Conservation (phyloP, 2,888 invertebrate species). For the Cabera pusaria region DNA sequence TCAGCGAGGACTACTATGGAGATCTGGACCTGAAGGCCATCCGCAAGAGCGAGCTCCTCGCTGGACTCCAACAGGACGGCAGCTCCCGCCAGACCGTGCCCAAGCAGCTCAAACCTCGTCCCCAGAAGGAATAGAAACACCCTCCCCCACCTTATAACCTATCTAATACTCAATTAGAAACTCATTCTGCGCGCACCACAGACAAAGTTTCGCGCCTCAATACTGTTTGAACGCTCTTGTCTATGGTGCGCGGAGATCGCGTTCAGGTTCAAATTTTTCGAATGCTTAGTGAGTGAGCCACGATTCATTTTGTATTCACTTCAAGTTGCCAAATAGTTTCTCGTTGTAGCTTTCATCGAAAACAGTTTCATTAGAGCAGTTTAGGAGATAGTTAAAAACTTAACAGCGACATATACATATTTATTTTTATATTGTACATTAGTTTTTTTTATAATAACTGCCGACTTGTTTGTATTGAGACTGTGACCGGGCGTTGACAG, state of each 20-base stretch:
- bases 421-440: slow-evolving; percentile 66
- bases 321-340: slow-evolving; percentile 79
- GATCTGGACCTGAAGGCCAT: slow-evolving; percentile 97
- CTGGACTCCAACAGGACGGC: slow-evolving; percentile 88
- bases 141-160: slow-evolving; percentile 58
- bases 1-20: slow-evolving; percentile 98
- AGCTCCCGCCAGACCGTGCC: slow-evolving; percentile 64
- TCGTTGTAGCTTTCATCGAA: slow-evolving; percentile 62
- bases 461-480: slow-evolving; percentile 35
- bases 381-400: slow-evolving; percentile 58
- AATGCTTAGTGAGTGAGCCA: slow-evolving; percentile 62
- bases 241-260: slow-evolving; percentile 59
- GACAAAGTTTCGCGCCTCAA: slow-evolving; percentile 37
- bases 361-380: slow-evolving; percentile 67
- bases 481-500: slow-evolving; percentile 28
- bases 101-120: slow-evolving; percentile 82
- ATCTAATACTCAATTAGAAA: slow-evolving; percentile 74
- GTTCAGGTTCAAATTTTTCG: slow-evolving; percentile 66
- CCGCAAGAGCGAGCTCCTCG: slow-evolving; percentile 95
- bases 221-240: slow-evolving; percentile 44
- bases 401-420: slow-evolving; percentile 70
- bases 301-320: slow-evolving; percentile 70
- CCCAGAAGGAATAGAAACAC: slow-evolving; percentile 77
- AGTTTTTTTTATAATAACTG: slow-evolving; percentile 51
- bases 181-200: slow-evolving; percentile 56